phyloP scores from a whole-genome alignment of 2,113 vertebrate genomes.

The Falcunculus frontatus region DNA sequence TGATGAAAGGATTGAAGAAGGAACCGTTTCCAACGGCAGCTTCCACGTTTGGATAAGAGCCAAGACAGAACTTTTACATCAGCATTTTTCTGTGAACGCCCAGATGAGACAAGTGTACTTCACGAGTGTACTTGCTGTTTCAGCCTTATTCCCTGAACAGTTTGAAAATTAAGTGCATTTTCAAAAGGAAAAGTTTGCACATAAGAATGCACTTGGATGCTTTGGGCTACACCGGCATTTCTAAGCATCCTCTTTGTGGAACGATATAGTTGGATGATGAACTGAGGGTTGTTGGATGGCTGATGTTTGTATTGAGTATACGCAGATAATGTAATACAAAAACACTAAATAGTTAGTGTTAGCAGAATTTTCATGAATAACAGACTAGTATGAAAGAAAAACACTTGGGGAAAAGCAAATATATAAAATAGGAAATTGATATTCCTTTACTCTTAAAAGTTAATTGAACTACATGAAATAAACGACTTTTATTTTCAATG shows the following conservation, averaged over 20 bases:
- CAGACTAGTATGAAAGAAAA: background rate
- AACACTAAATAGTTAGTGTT: background rate
- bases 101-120: constrained; percentile 35
- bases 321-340: background rate
- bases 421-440: background rate
- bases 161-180: constrained; percentile 63
- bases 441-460: background rate
- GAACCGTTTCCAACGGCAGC: background rate
- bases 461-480: background rate
- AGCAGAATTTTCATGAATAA: background rate
- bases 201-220: constrained; percentile 55
- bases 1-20: background rate
- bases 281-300: background rate
- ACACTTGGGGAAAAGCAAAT: background rate
- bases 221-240: background rate
- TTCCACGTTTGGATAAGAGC: background rate
- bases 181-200: constrained; percentile 73
- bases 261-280: background rate
- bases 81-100: background rate
- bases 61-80: background rate
- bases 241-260: background rate
- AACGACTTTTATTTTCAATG: background rate
- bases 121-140: constrained; percentile 31
- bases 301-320: background rate
- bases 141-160: background rate